Conservation (phyloP, 2,113 vertebrate genomes). For the Oncorhynchus nerka region DNA sequence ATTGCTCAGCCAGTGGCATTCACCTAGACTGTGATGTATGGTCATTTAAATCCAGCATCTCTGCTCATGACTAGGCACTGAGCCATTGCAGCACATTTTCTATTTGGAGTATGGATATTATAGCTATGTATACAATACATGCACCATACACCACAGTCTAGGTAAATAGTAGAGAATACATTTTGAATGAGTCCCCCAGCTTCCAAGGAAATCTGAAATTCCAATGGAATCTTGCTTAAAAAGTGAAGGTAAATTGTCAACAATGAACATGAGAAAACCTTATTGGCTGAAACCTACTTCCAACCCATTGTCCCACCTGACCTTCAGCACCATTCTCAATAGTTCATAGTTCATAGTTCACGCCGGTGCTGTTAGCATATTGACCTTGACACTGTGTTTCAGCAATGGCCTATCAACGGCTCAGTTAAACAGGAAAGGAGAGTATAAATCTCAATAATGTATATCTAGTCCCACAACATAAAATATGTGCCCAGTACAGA, state of each 20-base stretch:
- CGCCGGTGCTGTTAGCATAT: background rate
- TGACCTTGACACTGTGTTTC: background rate
- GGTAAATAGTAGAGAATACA: no score
- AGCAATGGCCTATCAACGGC: background rate
- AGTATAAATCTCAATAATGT: slow-evolving; percentile 8
- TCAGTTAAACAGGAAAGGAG: slow-evolving; percentile 14
- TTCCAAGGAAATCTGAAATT: background rate
- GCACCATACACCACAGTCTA: no score
- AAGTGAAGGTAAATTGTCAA: background rate
- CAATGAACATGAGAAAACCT: background rate
- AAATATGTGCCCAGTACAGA: slow-evolving; percentile 12
- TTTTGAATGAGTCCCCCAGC: background rate
- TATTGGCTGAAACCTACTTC: background rate
- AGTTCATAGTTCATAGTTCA: background rate
- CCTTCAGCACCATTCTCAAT: background rate
- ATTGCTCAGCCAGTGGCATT: background rate
- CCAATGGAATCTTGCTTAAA: background rate
- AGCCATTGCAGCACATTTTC: background rate
- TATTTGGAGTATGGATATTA: no score
- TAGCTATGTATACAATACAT: background rate
- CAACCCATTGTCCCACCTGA: background rate
- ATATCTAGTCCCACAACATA: slow-evolving; percentile 18
- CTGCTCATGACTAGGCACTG: background rate
- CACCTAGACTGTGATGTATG: background rate
- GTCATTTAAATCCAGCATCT: background rate